A percentile compares a stretch with the other conserved stretches of the same genome.
These are phyloP conservation scores for Heptranchias perlo DNA, from an alignment of 2,113 vertebrate genomes.

Conservation along the genomic window DNA sequence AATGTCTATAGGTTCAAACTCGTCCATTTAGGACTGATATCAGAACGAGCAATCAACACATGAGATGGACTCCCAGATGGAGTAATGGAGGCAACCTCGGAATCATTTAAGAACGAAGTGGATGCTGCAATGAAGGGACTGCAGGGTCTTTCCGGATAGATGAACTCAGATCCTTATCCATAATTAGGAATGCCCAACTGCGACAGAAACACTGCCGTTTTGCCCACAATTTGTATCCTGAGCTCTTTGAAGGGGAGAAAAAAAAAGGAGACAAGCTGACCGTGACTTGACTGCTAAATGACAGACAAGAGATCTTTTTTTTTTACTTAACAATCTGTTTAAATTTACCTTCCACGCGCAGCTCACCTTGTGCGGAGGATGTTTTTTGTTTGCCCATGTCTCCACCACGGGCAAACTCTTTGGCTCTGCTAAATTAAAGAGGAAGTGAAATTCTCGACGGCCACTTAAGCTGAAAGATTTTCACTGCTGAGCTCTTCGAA, in stretches of 20 bases:
- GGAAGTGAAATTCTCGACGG: constrained; percentile 49
- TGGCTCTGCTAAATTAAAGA: constrained; percentile 29
- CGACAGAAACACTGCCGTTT: neutral
- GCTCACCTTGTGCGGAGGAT: constrained; percentile 21
- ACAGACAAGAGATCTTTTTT: neutral
- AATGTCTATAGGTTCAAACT: neutral
- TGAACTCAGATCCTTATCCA: neutral
- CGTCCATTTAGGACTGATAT: too few relatives aligned
- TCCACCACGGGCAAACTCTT: neutral
- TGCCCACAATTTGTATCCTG: neutral
- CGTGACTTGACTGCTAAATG: neutral
- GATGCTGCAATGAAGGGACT: neutral
- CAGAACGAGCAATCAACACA: neutral
- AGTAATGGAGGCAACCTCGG: neutral
- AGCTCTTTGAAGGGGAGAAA: neutral
- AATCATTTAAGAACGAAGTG: neutral
- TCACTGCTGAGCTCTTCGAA: constrained; percentile 58
- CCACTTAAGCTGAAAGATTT: constrained; percentile 55
- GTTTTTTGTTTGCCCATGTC: neutral
- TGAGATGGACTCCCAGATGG: neutral
- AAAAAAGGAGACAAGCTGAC: neutral
- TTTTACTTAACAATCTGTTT: too few relatives aligned
- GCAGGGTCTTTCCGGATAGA: neutral
- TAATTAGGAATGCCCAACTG: neutral
- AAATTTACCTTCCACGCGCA: neutral